Evolutionary conservation across 2,797 vertebrate species (phyloP).

Genomic region (Scolopax bukidnonensis): DNA sequence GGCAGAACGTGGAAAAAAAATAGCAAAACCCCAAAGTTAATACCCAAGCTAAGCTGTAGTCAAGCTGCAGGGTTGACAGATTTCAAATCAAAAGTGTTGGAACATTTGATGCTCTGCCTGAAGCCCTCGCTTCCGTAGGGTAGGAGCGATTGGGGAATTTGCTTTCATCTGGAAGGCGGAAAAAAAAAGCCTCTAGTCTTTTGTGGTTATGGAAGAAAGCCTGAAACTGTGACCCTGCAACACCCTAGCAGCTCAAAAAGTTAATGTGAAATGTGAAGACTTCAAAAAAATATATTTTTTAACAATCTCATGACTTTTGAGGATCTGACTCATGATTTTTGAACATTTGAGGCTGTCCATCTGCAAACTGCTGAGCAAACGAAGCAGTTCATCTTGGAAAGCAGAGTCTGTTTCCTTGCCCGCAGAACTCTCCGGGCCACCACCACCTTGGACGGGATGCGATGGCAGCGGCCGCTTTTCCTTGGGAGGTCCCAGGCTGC

Average conservation of each 20-base stretch:
- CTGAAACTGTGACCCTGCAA: neutral
- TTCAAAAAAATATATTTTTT: neutral
- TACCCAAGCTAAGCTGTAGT: neutral
- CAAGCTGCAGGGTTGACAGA: neutral
- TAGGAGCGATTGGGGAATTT: neutral
- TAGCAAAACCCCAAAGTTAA: neutral
- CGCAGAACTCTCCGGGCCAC: neutral
- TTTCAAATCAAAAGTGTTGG: neutral
- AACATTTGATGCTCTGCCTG: neutral
- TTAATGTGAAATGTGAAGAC: neutral
- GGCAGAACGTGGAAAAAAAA: neutral
- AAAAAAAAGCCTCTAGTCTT: neutral
- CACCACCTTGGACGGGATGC: fast-evolving
- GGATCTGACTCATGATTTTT: neutral
- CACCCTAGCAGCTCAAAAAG: neutral
- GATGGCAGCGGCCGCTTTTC: fast-evolving
- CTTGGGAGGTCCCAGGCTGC: fast-evolving
- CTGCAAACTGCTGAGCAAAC: neutral
- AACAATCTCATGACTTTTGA: neutral
- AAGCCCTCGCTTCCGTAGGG: fast-evolving
- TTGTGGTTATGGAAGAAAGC: slow-evolving; percentile 22
- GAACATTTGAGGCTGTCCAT: neutral
- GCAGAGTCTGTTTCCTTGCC: fast-evolving
- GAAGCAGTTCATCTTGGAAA: neutral
- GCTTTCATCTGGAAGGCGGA: neutral